Percentiles rank a stretch among this genome's conserved stretches.
Evolutionary conservation across 2,797 vertebrate genomes (phyloP).

Genomic region (Syngnathus acus): DNA sequence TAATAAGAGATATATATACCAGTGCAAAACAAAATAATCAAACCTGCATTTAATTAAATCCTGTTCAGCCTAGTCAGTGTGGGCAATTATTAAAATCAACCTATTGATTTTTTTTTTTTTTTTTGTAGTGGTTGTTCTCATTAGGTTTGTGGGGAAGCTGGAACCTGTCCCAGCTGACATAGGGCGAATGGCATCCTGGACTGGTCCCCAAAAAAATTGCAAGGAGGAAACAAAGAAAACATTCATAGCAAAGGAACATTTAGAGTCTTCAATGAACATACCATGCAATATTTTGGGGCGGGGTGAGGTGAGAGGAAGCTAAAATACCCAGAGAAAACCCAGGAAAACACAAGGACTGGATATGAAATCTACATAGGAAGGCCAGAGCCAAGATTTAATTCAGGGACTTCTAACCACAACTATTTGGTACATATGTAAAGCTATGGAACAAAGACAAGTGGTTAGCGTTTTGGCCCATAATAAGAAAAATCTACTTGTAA

Average conservation of each 20-base stretch:
- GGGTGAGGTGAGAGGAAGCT: too few species aligned
- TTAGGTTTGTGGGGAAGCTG: too few species aligned
- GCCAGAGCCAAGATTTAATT: too few species aligned
- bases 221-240: too few species aligned
- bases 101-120: too few species aligned
- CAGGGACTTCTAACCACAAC: background rate
- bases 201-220: too few species aligned
- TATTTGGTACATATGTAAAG: background rate
- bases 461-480: background rate
- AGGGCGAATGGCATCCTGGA: too few species aligned
- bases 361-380: background rate
- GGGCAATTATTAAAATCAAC: background rate
- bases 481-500: background rate
- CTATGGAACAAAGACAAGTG: background rate
- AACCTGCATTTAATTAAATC: background rate
- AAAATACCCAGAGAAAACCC: background rate
- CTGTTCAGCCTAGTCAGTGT: background rate
- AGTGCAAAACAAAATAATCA: constrained; percentile 11
- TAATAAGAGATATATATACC: constrained; percentile 15
- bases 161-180: too few species aligned
- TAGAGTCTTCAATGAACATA: background rate
- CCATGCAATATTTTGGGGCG: too few species aligned
- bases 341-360: background rate
- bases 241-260: background rate
- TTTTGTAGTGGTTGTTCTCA: too few species aligned